phyloP scores from a whole-genome alignment of 2,797 vertebrate genomes.

The Leptatherina wallacei region DNA sequence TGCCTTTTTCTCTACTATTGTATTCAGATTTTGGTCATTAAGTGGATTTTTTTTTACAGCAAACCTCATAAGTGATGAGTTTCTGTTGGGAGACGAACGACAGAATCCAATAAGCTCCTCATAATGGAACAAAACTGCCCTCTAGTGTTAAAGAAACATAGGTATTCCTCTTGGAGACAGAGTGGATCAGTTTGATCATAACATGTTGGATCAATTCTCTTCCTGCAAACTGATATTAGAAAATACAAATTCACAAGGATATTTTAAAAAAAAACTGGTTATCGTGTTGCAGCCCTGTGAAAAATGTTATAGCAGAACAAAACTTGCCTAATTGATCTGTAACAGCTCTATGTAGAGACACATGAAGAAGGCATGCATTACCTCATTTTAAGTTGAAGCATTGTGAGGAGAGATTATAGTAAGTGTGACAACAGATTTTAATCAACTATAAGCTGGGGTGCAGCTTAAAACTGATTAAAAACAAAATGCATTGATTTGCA shows the following conservation, averaged over 20 bases:
- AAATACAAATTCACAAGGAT: neutral
- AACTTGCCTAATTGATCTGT: neutral
- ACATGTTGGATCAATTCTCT: too few species aligned
- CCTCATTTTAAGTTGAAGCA: neutral
- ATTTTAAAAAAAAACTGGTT: neutral
- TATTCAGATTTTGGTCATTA: slow-evolving; percentile 13
- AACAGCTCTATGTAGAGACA: neutral
- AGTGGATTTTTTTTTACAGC: neutral
- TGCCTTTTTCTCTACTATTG: neutral
- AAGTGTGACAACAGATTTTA: neutral
- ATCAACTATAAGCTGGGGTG: neutral
- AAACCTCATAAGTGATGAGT: neutral
- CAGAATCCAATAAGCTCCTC: neutral
- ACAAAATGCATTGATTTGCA: neutral
- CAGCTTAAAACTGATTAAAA: neutral
- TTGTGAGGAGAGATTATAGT: neutral
- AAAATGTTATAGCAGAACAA: neutral
- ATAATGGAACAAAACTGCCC: slow-evolving; percentile 62
- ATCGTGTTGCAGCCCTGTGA: neutral
- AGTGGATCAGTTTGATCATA: neutral
- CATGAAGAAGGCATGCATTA: too few species aligned
- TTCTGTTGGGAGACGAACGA: slow-evolving; percentile 1
- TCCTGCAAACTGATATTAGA: neutral
- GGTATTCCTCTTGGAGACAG: neutral
- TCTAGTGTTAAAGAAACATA: slow-evolving; percentile 54